phyloP scores from a whole-genome alignment of 2,797 vertebrate genomes.

The Telmatherina bonti region DNA sequence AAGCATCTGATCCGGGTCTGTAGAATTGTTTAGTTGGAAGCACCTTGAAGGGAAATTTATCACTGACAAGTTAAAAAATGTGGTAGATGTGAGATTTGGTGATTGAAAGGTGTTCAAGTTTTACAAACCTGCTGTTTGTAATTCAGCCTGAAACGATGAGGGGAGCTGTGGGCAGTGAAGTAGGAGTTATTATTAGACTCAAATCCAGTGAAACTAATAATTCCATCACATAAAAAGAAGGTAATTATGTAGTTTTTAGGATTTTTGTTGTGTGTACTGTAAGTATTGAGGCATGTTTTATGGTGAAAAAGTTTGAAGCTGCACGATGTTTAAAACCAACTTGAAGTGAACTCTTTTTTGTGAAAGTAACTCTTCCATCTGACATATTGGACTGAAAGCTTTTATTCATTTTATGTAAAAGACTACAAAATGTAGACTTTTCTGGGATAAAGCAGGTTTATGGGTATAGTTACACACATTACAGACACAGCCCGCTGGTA shows the following conservation, averaged over 20 bases:
- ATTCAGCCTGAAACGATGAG: conserved; percentile 51
- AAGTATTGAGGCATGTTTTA: neutral
- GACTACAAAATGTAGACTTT: too few species aligned
- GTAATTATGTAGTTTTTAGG: conserved; percentile 1
- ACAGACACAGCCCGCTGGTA: too few species aligned
- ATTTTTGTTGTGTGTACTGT: conserved; percentile 4
- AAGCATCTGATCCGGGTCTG: conserved; percentile 18
- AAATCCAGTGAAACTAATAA: conserved; percentile 17
- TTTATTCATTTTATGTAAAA: too few species aligned
- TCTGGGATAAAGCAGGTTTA: too few species aligned
- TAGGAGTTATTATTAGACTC: neutral
- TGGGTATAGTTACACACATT: too few species aligned
- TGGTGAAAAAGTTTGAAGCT: neutral
- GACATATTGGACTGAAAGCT: neutral
- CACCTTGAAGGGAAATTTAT: conserved; percentile 25
- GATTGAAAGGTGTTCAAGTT: conserved; percentile 46
- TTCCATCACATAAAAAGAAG: neutral
- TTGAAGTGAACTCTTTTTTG: too few species aligned
- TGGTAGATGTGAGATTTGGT: conserved; percentile 52
- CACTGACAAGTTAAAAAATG: conserved; percentile 25
- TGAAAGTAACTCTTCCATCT: neutral
- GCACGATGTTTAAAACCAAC: too few species aligned
- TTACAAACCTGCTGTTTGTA: conserved; percentile 40
- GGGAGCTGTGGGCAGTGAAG: conserved; percentile 12
- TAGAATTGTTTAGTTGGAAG: conserved; percentile 32